Base-by-base conservation (phyloP, 2,113 vertebrate species). In the Percopsis transmontana region DNA sequence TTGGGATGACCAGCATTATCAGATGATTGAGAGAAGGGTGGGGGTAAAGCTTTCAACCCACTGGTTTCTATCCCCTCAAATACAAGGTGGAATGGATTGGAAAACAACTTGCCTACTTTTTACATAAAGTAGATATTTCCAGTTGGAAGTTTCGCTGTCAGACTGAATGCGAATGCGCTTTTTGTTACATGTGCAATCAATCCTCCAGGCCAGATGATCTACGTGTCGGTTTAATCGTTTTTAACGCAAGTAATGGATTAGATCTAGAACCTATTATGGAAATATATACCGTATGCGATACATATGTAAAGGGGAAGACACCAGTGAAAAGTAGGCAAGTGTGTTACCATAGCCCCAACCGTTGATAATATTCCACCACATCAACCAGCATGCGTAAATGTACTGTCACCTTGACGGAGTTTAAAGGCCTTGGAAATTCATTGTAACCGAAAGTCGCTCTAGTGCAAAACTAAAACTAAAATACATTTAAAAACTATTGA, bases 1-100 rank as follows among this genome's bases (percentile, higher is more conserved):
- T 92, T 90, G 90, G 88, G 60, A 90, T 74, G 82, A 91, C 80
- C 89, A 33, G 27, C 81, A 85, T 73, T 67, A 72, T 88, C 81
- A 90, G 69, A 66, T 88, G 5, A 40, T 73, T 82, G 23, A 83
- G 67, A 10, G 65, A 16, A 62, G 53, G n/a, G 23, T 47, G 27
- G 18, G 33, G 18, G 70, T 27, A 42, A 38, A 79, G 44, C 62
- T 59, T 53, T 20, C 42, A 60, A 52, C 44, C 66, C 12, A 16
- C 15, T 23, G 16, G 54, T 39, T 70, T 44, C 38, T 53, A 38
- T 1, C 20, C 44, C 19, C 60, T 16, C 50, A 56, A 13, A 48
- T 33, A 39, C 41, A 54, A 58, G 58, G 38, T 38, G 60, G 59
- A 68, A 56, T 44, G 19, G 27, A 40, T 53, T 62, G 33, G 75